phyloP scores from a whole-genome alignment of 2,113 vertebrate genomes.

The Girardinichthys multiradiatus region DNA sequence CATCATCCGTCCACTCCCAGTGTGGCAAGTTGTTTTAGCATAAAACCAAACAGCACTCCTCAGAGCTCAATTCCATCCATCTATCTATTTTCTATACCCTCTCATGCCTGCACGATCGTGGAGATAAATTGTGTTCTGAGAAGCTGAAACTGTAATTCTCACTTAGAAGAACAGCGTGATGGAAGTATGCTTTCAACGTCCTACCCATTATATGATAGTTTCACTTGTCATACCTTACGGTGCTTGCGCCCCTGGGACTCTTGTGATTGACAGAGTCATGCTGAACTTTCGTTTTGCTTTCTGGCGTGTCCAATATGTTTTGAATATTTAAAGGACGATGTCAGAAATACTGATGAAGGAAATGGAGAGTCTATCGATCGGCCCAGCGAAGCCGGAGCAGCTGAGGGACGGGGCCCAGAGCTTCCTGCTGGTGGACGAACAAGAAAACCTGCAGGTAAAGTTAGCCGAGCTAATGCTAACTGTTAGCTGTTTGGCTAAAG shows the following conservation, averaged over 20 bases:
- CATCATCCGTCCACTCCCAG: conserved; percentile 18
- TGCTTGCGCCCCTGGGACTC: conserved; percentile 48
- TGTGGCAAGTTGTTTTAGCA: neutral
- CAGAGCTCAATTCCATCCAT: neutral
- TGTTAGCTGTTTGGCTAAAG: conserved; percentile 48
- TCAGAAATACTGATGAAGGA: conserved; percentile 79
- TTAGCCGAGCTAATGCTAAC: conserved; percentile 57
- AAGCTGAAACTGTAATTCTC: neutral
- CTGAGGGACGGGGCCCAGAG: conserved; percentile 50
- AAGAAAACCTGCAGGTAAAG: conserved; percentile 83
- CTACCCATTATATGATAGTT: neutral
- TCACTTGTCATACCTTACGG: conserved; percentile 3
- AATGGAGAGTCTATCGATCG: conserved; percentile 70
- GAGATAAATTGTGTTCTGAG: neutral
- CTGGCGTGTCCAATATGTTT: conserved; percentile 1
- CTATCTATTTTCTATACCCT: neutral
- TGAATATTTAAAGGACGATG: conserved; percentile 59
- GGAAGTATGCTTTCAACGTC: neutral
- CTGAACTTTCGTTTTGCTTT: conserved; percentile 58
- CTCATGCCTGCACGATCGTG: neutral
- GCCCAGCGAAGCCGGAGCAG: conserved; percentile 34
- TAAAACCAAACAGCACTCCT: neutral
- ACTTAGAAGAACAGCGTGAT: neutral
- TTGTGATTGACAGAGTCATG: conserved; percentile 63
- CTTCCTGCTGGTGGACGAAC: conserved; percentile 83